These are phyloP conservation scores for Philypnodon macrostomus DNA, from an alignment of 2,797 vertebrate species.

Conservation along the genomic window DNA sequence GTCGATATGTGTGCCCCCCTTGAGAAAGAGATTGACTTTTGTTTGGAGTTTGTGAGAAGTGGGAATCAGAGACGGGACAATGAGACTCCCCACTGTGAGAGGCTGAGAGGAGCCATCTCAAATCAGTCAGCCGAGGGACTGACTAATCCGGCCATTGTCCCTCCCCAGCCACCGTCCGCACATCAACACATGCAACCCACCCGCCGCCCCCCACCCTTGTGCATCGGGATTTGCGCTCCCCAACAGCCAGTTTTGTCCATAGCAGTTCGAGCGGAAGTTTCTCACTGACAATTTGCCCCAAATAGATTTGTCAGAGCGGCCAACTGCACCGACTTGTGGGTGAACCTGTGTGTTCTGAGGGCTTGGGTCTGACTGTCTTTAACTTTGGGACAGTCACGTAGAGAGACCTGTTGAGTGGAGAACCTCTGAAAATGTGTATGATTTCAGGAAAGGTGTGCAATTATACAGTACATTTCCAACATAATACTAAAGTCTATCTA, in stretches of 20 bases:
- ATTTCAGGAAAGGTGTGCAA: slow-evolving; percentile 18
- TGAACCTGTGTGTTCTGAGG: too few relatives aligned
- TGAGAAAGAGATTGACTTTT: slow-evolving; percentile 99
- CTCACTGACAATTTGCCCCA: slow-evolving; percentile 99
- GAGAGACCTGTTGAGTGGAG: slow-evolving; percentile 9
- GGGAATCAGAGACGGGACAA: slow-evolving; percentile 99
- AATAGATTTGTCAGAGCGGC: slow-evolving; percentile 99
- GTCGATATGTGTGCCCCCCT: slow-evolving; percentile 85
- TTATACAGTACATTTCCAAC: slow-evolving; percentile 4
- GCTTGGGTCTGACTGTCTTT: slow-evolving; percentile 63
- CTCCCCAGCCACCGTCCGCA: slow-evolving; percentile 91
- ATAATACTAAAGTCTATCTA: too few relatives aligned
- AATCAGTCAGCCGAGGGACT: slow-evolving; percentile 99
- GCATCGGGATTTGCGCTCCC: slow-evolving; percentile 99
- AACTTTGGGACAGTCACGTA: slow-evolving; percentile 7
- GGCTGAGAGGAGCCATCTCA: slow-evolving; percentile 99
- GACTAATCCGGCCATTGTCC: slow-evolving; percentile 99
- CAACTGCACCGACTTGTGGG: slow-evolving; percentile 74
- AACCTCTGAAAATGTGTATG: slow-evolving; percentile 2
- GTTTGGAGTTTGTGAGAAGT: slow-evolving; percentile 99
- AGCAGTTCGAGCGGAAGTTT: slow-evolving; percentile 99
- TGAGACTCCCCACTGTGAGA: slow-evolving; percentile 95
- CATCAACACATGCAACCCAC: slow-evolving; percentile 94
- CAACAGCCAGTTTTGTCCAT: slow-evolving; percentile 99
- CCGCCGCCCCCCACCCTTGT: slow-evolving; percentile 97